Evolutionary conservation across 2,797 vertebrate genomes (phyloP).

Genomic region (Mus spretus): DNA sequence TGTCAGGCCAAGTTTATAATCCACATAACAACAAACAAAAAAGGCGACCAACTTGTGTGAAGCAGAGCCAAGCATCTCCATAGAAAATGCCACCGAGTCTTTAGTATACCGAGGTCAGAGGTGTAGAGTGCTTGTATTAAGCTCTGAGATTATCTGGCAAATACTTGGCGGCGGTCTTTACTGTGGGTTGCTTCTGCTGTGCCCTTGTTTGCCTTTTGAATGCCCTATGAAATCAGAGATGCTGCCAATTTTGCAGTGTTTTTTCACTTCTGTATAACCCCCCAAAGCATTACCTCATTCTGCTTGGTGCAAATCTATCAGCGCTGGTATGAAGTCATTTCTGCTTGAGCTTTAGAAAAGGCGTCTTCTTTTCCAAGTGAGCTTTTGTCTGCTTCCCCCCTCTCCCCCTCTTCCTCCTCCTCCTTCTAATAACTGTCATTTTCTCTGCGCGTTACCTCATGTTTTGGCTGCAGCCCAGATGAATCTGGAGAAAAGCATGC

Average conservation of each 20-base stretch:
- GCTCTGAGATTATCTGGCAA: constrained; percentile 6
- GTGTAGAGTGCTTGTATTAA: neutral
- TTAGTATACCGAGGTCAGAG: constrained; percentile 50
- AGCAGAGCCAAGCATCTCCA: neutral
- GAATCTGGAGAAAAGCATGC: constrained; percentile 69
- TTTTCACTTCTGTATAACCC: constrained; percentile 17
- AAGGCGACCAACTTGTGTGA: neutral
- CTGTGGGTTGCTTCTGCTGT: neutral
- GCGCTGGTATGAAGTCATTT: constrained; percentile 57
- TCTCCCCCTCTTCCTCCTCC: constrained; percentile 23
- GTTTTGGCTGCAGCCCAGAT: constrained; percentile 79
- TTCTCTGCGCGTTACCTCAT: constrained; percentile 88
- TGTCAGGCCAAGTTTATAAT: neutral
- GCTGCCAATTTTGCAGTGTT: constrained; percentile 43
- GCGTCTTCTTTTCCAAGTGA: constrained; percentile 69
- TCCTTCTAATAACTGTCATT: constrained; percentile 82
- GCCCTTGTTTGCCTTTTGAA: constrained; percentile 29
- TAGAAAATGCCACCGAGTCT: neutral
- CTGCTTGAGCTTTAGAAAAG: constrained; percentile 57
- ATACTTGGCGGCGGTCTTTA: neutral
- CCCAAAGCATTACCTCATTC: constrained; percentile 74
- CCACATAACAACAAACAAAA: constrained; percentile 36
- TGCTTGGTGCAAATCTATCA: constrained; percentile 52
- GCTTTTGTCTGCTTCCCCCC: constrained; percentile 81
- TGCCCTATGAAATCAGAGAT: constrained; percentile 39